Evolutionary conservation across 2,888 invertebrate genomes (phyloP).

Genomic region (Euproctis similis): DNA sequence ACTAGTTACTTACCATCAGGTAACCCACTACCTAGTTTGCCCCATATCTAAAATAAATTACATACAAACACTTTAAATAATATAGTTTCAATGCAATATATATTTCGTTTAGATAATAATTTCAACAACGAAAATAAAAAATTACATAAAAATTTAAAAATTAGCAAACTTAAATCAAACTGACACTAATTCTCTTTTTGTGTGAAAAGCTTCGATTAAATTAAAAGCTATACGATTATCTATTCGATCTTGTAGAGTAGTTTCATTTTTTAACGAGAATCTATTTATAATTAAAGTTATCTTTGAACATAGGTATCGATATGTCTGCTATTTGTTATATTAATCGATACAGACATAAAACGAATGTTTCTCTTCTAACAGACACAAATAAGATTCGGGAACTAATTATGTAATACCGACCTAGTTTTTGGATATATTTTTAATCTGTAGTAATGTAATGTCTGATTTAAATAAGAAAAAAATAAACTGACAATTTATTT

Average conservation of each 20-base stretch:
- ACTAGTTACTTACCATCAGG: too few relatives aligned
- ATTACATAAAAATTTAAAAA: constrained; percentile 10
- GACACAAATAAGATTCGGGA: constrained; percentile 39
- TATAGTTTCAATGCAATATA: constrained; percentile 11
- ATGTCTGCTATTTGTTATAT: constrained; percentile 40
- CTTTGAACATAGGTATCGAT: constrained; percentile 23
- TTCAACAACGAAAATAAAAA: constrained; percentile 12
- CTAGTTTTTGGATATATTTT: constrained; percentile 32
- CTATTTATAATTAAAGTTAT: constrained; percentile 22
- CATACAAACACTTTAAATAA: constrained; percentile 23
- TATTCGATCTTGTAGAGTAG: constrained; percentile 8
- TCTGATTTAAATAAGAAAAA: constrained; percentile 26
- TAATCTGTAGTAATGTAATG: constrained; percentile 35
- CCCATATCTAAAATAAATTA: constrained; percentile 49
- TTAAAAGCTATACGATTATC: constrained; percentile 16
- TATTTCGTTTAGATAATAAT: constrained; percentile 7
- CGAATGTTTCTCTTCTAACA: constrained; percentile 42
- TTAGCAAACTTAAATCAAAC: constrained; percentile 9
- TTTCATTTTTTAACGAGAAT: constrained; percentile 17
- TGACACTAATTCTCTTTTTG: constrained; percentile 19
- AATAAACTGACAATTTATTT: constrained; percentile 8
- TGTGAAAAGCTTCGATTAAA: constrained; percentile 25
- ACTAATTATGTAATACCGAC: constrained; percentile 43
- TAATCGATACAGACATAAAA: constrained; percentile 41
- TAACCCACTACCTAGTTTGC: too few relatives aligned